These are phyloP conservation scores for Phylloscopus whistleri DNA, from an alignment of 2,113 vertebrate species.

Conservation along the genomic window DNA sequence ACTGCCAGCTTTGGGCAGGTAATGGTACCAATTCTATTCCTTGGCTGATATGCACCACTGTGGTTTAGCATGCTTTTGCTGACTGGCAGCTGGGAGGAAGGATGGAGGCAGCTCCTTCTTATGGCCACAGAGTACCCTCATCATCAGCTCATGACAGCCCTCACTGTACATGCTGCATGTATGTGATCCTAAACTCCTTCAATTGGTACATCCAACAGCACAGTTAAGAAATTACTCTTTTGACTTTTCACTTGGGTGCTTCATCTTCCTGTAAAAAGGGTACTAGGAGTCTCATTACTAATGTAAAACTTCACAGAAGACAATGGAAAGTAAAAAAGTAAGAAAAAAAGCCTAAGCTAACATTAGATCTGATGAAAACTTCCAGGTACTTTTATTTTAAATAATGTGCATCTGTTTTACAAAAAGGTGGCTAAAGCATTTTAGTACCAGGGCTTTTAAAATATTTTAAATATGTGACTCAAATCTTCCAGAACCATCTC, in stretches of 20 bases:
- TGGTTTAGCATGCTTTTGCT: not conserved
- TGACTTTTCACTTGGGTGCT: not conserved
- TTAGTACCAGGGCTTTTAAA: not conserved
- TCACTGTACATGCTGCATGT: not conserved
- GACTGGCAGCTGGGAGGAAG: not conserved
- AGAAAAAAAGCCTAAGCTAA: not conserved
- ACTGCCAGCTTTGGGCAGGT: not conserved
- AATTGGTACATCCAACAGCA: not conserved
- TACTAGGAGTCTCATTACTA: not conserved
- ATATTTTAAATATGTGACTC: not conserved
- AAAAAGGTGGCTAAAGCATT: not conserved
- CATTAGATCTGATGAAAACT: not conserved
- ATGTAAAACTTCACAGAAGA: not conserved
- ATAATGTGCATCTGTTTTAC: not conserved
- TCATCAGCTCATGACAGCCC: not conserved
- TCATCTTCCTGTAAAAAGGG: not conserved
- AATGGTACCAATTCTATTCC: not conserved
- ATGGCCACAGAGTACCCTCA: not conserved
- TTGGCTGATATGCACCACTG: not conserved
- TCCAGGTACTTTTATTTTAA: not conserved
- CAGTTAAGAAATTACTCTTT: not conserved
- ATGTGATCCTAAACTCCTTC: not conserved
- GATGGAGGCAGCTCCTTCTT: not conserved
- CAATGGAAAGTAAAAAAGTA: not conserved
- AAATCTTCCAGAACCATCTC: not conserved